Conservation (phyloP, 2,888 invertebrate species). For the Campopleginae sp. region DNA sequence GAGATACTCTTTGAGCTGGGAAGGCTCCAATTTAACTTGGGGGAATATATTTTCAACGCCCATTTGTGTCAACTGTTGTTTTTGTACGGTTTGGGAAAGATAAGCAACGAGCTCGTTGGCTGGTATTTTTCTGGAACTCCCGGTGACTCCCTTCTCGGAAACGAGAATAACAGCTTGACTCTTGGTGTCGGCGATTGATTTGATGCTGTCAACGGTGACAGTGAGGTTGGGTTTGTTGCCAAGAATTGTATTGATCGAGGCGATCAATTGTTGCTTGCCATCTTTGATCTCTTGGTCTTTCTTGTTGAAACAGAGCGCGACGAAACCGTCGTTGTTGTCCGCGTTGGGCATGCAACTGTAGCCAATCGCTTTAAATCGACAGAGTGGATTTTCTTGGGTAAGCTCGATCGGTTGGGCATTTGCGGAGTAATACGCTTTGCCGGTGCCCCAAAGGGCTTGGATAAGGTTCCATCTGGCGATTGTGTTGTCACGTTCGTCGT, state of each 20-base stretch:
- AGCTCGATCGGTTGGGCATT: constrained; percentile 92
- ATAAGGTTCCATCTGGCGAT: constrained; percentile 98
- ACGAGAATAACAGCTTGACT: constrained; percentile 91
- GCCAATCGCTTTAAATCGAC: constrained; percentile 97
- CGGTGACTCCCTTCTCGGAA: constrained; percentile 88
- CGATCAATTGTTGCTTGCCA: constrained; percentile 84
- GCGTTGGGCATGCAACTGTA: constrained; percentile 95
- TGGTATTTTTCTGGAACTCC: constrained; percentile 88
- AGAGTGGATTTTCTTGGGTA: constrained; percentile 95
- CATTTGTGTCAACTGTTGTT: constrained; percentile 89
- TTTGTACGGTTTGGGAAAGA: constrained; percentile 89
- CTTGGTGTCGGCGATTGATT: constrained; percentile 91
- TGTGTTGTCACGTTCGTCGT: constrained; percentile 97
- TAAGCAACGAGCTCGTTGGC: constrained; percentile 90
- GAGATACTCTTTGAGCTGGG: constrained; percentile 94
- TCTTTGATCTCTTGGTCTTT: constrained; percentile 90
- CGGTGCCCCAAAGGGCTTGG: constrained; percentile 95
- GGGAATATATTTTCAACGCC: constrained; percentile 90
- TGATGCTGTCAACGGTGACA: constrained; percentile 91
- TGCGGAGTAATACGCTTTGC: constrained; percentile 92
- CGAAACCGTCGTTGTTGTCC: constrained; percentile 96
- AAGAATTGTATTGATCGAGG: constrained; percentile 89
- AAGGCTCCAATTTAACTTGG: constrained; percentile 90
- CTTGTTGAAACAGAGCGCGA: constrained; percentile 93
- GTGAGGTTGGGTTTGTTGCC: constrained; percentile 94